These are phyloP conservation scores for Tetragonula clypearis DNA, from an alignment of 1,140 invertebrate genomes.

Conservation along the genomic window DNA sequence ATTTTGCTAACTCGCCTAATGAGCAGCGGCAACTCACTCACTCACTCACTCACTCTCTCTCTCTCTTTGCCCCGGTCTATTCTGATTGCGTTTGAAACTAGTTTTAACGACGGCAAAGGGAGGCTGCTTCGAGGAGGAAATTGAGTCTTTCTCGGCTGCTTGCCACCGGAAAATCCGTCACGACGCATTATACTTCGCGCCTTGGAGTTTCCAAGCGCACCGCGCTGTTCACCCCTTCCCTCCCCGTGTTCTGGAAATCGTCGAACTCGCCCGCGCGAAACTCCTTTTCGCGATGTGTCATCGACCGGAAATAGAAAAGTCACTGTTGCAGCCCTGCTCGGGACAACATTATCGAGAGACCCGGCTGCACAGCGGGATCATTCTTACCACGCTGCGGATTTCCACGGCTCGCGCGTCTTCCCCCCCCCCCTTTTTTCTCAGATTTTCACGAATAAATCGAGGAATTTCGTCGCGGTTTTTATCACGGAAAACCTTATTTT, in stretches of 20 bases:
- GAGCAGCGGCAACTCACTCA: slow-evolving; percentile 4
- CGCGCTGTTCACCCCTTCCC: neutral
- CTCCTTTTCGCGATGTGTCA: neutral
- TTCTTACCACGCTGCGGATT: no score
- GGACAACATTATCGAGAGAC: no score
- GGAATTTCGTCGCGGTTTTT: no score
- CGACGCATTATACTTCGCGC: neutral
- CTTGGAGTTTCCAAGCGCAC: neutral
- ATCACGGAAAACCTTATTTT: no score
- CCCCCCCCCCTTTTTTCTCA: no score
- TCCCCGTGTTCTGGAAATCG: neutral
- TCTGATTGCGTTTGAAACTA: slow-evolving; percentile 26
- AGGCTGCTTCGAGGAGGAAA: slow-evolving; percentile 7
- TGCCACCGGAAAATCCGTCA: neutral
- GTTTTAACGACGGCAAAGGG: slow-evolving; percentile 1
- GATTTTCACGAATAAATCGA: no score
- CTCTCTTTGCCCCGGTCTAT: neutral
- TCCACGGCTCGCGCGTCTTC: no score
- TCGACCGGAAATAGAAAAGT: neutral
- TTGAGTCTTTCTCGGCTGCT: neutral
- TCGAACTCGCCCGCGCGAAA: neutral
- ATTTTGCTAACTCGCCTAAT: slow-evolving; percentile 12
- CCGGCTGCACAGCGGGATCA: no score
- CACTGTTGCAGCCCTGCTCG: no score
- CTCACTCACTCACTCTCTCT: no score